phyloP scores from a whole-genome alignment of 2,797 vertebrate genomes.

The Hemitrygon akajei region DNA sequence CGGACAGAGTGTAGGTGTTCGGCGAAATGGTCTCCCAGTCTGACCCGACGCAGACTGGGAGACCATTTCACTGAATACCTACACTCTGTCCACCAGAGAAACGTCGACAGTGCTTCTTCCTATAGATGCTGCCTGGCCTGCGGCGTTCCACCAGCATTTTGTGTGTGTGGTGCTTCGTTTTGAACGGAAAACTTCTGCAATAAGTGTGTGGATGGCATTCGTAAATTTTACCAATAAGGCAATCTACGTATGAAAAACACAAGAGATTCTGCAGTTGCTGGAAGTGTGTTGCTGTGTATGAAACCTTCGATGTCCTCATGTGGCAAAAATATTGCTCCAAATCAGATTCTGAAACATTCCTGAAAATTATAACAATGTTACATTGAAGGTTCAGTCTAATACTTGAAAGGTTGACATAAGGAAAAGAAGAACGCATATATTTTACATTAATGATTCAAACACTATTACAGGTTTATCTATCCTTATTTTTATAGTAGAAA shows the following conservation, averaged over 20 bases:
- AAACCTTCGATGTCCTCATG: background rate
- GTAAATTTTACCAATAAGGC: background rate
- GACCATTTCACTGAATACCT: too few relatives aligned
- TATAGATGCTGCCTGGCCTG: too few relatives aligned
- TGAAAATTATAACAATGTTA: background rate
- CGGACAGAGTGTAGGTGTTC: too few relatives aligned
- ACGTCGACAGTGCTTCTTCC: too few relatives aligned
- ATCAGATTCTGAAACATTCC: background rate
- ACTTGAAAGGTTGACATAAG: background rate
- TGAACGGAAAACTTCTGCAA: background rate
- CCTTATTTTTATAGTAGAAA: background rate
- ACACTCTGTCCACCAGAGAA: too few relatives aligned
- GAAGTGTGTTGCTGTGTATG: background rate
- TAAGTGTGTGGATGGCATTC: background rate
- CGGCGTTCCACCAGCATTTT: too few relatives aligned
- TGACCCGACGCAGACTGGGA: too few relatives aligned
- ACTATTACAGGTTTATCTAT: background rate
- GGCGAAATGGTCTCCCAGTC: too few relatives aligned
- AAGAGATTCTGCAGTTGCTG: too few relatives aligned
- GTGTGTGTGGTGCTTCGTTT: background rate
- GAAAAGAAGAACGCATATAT: background rate
- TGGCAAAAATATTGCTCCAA: background rate
- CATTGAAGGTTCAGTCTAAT: background rate
- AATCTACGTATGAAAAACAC: background rate
- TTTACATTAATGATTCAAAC: background rate